These are phyloP conservation scores for Lerista edwardsae DNA, from an alignment of 2,797 vertebrate genomes.

Conservation along the genomic window DNA sequence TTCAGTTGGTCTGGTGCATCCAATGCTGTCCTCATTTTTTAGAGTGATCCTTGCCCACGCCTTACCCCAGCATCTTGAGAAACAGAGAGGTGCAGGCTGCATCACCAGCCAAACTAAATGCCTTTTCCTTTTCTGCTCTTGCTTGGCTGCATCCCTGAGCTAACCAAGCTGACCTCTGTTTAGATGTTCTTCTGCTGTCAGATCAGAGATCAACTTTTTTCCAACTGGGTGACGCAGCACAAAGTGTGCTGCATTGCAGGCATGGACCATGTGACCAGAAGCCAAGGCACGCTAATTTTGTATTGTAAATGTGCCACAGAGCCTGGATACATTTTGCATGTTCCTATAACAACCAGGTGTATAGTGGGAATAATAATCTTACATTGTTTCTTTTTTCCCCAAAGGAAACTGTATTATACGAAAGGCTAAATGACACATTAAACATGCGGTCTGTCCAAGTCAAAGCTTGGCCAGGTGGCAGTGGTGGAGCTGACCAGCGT, in stretches of 20 bases:
- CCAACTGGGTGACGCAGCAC: slow-evolving; percentile 50
- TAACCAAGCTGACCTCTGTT: slow-evolving; percentile 15
- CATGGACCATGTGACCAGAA: slow-evolving; percentile 19
- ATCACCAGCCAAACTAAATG: background rate
- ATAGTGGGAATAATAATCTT: background rate
- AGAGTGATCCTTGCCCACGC: background rate
- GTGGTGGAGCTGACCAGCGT: too few relatives aligned
- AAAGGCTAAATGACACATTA: too few relatives aligned
- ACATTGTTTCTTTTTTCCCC: too few relatives aligned
- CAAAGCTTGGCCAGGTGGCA: too few relatives aligned
- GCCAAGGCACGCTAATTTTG: background rate
- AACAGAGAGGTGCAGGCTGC: background rate
- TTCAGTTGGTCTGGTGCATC: background rate
- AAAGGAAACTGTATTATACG: too few relatives aligned
- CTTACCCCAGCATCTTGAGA: background rate
- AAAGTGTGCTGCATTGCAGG: slow-evolving; percentile 70
- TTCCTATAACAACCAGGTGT: too few relatives aligned
- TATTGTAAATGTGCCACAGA: slow-evolving; percentile 30
- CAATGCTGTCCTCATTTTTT: background rate
- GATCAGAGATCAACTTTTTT: slow-evolving; percentile 33
- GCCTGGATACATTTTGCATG: background rate
- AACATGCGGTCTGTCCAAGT: too few relatives aligned
- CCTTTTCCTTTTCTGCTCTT: background rate
- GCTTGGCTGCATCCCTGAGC: background rate
- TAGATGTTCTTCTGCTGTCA: slow-evolving; percentile 20